phyloP scores from a whole-genome alignment of 2,113 vertebrate species.

The Centropristis striata region DNA sequence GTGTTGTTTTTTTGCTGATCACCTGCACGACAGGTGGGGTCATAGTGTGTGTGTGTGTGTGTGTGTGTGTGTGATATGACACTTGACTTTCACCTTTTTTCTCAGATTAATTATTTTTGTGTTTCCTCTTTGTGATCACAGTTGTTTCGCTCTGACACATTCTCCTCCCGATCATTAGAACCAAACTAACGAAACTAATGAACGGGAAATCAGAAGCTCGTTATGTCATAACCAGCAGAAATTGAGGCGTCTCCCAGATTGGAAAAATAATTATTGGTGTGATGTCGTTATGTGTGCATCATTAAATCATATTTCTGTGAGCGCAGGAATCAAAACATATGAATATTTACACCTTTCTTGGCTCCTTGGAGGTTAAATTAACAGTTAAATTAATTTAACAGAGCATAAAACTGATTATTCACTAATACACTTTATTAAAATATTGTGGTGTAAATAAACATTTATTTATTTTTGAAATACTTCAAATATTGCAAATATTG shows the following conservation, averaged over 20 bases:
- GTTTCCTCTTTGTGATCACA: not conserved
- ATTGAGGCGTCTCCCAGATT: not conserved
- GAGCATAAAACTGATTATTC: not conserved
- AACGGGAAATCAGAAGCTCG: not conserved
- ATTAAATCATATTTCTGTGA: not conserved
- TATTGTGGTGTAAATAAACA: too few species aligned
- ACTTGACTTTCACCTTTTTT: not conserved
- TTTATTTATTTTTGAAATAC: too few species aligned
- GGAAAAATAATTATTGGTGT: not conserved
- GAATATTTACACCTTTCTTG: not conserved
- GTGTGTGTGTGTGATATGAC: not conserved
- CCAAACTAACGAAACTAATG: not conserved
- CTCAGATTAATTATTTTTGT: constrained; percentile 5
- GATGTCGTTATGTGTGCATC: not conserved
- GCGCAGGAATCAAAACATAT: not conserved
- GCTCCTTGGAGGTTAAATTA: not conserved
- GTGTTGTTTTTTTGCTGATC: constrained; percentile 41
- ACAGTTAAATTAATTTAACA: too few species aligned
- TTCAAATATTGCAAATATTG: too few species aligned
- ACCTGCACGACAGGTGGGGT: constrained; percentile 48
- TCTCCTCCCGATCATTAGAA: not conserved
- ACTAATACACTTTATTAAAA: too few species aligned
- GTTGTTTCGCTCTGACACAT: not conserved
- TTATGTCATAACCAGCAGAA: not conserved
- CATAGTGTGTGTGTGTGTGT: constrained; percentile 8